Percentiles rank a stretch among this genome's conserved stretches.
Conservation (phyloP, 2,888 invertebrate genomes). For the Patella pellucida region DNA sequence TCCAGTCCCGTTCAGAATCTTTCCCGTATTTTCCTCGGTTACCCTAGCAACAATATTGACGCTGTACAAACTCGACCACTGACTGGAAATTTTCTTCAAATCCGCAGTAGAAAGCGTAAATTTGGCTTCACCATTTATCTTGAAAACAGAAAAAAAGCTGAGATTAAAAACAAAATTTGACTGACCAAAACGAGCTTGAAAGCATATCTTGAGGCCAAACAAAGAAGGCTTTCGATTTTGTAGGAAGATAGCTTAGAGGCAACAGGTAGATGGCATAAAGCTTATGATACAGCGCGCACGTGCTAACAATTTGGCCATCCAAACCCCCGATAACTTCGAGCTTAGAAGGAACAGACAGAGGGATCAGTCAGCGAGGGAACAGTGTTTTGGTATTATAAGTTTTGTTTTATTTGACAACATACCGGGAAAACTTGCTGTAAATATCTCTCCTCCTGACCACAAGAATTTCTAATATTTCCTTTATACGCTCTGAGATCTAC, state of each 20-base stretch:
- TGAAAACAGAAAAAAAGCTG: neutral
- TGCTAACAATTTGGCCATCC: no score
- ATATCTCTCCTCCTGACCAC: conserved; percentile 36
- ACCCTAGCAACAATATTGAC: conserved; percentile 79
- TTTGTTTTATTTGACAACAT: neutral
- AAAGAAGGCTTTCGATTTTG: no score
- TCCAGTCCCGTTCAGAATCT: conserved; percentile 84
- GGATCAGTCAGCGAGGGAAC: no score
- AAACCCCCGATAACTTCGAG: no score
- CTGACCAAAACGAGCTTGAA: no score
- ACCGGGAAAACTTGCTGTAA: conserved; percentile 46
- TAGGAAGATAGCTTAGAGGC: no score
- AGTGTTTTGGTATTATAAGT: no score
- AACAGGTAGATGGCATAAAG: neutral
- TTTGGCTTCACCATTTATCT: conserved; percentile 23
- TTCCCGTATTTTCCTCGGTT: conserved; percentile 88
- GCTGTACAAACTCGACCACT: neutral
- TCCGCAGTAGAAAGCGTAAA: conserved; percentile 18
- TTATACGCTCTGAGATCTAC: conserved; percentile 41
- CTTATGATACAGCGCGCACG: no score
- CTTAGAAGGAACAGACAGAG: no score
- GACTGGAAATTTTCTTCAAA: conserved; percentile 10
- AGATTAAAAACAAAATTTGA: neutral
- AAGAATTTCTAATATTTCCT: conserved; percentile 35
- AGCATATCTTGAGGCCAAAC: no score